Conservation (phyloP, 2,888 invertebrate species). For the Cheilosia urbana region DNA sequence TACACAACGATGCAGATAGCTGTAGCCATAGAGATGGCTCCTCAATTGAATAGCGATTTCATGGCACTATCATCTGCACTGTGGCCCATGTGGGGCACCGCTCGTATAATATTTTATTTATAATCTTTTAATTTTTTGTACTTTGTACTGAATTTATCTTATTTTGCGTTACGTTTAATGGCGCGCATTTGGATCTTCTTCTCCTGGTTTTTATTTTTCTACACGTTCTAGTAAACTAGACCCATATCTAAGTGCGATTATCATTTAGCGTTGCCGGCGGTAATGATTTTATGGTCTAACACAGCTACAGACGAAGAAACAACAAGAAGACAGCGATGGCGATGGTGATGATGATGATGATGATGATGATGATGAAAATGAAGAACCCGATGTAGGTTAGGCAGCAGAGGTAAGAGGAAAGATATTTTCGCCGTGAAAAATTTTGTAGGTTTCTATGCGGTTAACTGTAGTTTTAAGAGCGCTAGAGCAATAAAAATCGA, state of each 20-base stretch:
- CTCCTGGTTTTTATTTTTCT: not conserved
- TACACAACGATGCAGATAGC: conserved; percentile 31
- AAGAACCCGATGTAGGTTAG: conserved; percentile 56
- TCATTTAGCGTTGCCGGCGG: conserved; percentile 64
- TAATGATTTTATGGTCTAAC: conserved; percentile 61
- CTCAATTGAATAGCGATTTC: conserved; percentile 26
- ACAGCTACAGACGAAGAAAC: conserved; percentile 12
- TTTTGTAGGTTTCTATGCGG: conserved; percentile 63
- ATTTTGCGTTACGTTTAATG: conserved; percentile 44
- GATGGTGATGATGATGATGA: not conserved
- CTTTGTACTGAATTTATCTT: conserved; percentile 17
- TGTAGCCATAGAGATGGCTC: not conserved
- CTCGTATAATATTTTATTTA: conserved; percentile 24
- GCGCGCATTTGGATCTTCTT: conserved; percentile 30
- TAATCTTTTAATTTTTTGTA: conserved; percentile 28
- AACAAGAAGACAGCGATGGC: not conserved
- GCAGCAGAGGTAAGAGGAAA: conserved; percentile 15
- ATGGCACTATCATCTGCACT: conserved; percentile 23
- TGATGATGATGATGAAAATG: conserved; percentile 6
- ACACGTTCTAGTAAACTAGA: conserved; percentile 73
- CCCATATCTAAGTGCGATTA: conserved; percentile 71
- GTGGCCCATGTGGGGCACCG: conserved; percentile 51
- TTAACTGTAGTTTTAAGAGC: conserved; percentile 67
- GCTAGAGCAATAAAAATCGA: conserved; percentile 67
- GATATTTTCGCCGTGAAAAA: conserved; percentile 43